Base-by-base conservation (phyloP, 2,888 invertebrate genomes). In the Anagyrus pseudococci region DNA sequence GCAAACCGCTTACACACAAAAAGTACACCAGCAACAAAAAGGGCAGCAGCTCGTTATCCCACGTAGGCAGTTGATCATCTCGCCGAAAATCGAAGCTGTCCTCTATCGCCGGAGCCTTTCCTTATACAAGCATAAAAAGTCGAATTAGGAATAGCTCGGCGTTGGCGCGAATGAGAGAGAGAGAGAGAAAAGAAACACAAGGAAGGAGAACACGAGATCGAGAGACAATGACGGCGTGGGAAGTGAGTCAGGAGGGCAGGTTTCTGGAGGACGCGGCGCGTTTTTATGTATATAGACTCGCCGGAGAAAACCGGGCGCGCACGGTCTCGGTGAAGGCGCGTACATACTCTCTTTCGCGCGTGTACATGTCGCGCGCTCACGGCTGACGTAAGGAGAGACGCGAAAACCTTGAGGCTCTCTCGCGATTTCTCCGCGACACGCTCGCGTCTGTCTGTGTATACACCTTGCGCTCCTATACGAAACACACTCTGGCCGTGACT, bases 311-410 rank as follows among this genome's bases (percentile, higher is more conserved):
- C 19, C 43, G 23, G 10, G 22, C 7, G 8, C 7, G 15, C 23
- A 23, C 17, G 33, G 29, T 29, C 6, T 29, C 4, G 6, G 4
- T 29, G 29, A 7, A 29, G 29, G 29, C 29, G 10, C 10, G 10
- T 29, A 29, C 29, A 29, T 29, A 29, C 29, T 4, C 29, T 10
- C 10, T 4, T 29, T 10, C 10, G 29, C 8, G 4, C 33, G 33
- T 2, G 13, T 37, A 15, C 15, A 48, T 55, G 33, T 59, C 48
- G n/a, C 53, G 40, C 46, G 22, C 26, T 19, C 19, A 20, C 40
- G 40, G 56, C 47, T 57, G 57, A 62, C 57, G 57, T 57, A 57
- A 57, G 57, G 52, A 40, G 62, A 62, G 57, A 57, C 46, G 57
- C 50, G 55, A 52, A 17, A 55, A 47, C 50, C 56, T 62, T 25